Evolutionary conservation across 2,888 invertebrate genomes (phyloP), one percentile per base, ranked within the genome.

Genomic region (Melikaiella ostensackeni): DNA sequence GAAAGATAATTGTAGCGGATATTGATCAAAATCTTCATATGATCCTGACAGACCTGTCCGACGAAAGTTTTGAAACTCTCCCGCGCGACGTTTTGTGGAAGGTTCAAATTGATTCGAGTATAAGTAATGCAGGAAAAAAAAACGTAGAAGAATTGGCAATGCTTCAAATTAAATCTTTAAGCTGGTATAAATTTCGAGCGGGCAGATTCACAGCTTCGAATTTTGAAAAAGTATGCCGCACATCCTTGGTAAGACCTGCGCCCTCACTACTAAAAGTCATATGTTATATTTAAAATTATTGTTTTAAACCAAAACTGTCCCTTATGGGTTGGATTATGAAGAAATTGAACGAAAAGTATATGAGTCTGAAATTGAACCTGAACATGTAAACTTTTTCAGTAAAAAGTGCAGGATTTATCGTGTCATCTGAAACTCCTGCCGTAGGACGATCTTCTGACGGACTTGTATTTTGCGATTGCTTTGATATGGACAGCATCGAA

Each of bases 211-310:
- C 55, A 6, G 50, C 33, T 27, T 55, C 55, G 35, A 57, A 8
- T 27, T 74, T 74, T 57, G 5, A 46, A 16, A 33, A 13, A 27
- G 75, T 46, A 16, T 75, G 63, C 27, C 13, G 30, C 11, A 61
- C 75, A 5, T 75, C 75, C 1, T 19, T 30, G 7, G 75, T 46
- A 38, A 42, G 5, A 42, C 62, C 75, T 16, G 42, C 75, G 7
- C 8, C 46, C 13, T 75, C 75, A 42, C 21, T 75, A 42, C 9
- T 75, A 42, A 75, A 75, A 62, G 21, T n/a, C 35, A 75, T 75
- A 24, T 75, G 30, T 4, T 30, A 30, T 30, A 2, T 4, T 30
- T 4, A 30, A 30, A 30, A 30, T 4, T 3, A 30, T 30, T 30
- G 30, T 30, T 30, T 30, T 3, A 30, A 30, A 33, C 33, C n/a